Conservation (phyloP, 1,140 invertebrate genomes). For the Drosophila quadrilineata region DNA sequence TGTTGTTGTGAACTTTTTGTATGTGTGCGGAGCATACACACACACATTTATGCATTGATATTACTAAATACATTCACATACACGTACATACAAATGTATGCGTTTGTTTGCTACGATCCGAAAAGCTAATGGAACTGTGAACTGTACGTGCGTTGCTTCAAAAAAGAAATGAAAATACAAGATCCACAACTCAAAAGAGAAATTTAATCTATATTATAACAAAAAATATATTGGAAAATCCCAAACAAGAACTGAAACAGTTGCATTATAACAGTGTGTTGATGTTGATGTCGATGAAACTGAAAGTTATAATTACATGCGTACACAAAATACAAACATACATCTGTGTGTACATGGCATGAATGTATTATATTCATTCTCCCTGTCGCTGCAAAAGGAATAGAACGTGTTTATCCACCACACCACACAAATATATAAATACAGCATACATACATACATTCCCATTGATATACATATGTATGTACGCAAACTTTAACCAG, state of each 20-base stretch:
- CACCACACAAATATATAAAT: slow-evolving; percentile 1
- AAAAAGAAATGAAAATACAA: too few species aligned
- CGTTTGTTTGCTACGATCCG: slow-evolving; percentile 47
- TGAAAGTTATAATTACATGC: slow-evolving; percentile 42
- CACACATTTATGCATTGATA: slow-evolving; percentile 27
- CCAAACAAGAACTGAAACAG: slow-evolving; percentile 25
- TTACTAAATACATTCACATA: slow-evolving; percentile 14
- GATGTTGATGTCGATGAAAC: slow-evolving; percentile 50
- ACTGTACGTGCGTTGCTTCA: slow-evolving; percentile 44
- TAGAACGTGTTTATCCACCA: slow-evolving; percentile 47
- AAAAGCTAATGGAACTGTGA: slow-evolving; percentile 54
- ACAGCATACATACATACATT: slow-evolving; percentile 5
- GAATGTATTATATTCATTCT: slow-evolving; percentile 23
- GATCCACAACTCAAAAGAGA: slow-evolving; percentile 41
- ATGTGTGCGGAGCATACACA: slow-evolving; percentile 53
- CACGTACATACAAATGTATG: slow-evolving; percentile 3
- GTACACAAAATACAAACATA: slow-evolving; percentile 5
- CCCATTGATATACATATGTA: slow-evolving; percentile 8
- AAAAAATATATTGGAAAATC: slow-evolving; percentile 36
- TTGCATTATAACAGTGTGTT: slow-evolving; percentile 30
- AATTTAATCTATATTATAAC: slow-evolving; percentile 39
- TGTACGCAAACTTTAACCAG: slow-evolving; percentile 29
- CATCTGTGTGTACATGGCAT: slow-evolving; percentile 2
- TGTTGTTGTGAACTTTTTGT: slow-evolving; percentile 69
- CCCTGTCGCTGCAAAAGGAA: slow-evolving; percentile 41